Conservation (phyloP, 2,113 vertebrate genomes). For the Struthio camelus region DNA sequence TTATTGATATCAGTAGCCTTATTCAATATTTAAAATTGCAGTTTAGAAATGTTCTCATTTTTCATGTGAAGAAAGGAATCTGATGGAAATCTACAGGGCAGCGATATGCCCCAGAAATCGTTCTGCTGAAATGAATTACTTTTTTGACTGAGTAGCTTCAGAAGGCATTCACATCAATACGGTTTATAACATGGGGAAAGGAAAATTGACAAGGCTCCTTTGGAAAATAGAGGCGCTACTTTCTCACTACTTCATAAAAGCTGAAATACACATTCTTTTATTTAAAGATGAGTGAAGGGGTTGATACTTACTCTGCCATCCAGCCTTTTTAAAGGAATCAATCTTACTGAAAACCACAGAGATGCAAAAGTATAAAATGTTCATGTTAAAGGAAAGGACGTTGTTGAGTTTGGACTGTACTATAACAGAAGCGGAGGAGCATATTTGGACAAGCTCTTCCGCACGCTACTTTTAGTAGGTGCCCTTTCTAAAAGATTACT, state of each 20-base stretch:
- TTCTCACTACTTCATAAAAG: conserved; percentile 63
- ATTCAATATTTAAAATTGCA: conserved; percentile 69
- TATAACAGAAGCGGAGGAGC: background rate
- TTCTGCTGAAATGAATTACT: conserved; percentile 65
- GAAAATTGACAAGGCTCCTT: conserved; percentile 63
- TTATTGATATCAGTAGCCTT: conserved; percentile 53
- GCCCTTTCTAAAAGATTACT: conserved; percentile 61
- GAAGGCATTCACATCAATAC: conserved; percentile 57
- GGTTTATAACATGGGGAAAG: conserved; percentile 54
- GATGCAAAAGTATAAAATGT: conserved; percentile 50
- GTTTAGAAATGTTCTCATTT: conserved; percentile 51
- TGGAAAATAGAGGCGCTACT: conserved; percentile 58
- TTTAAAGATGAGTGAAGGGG: conserved; percentile 60
- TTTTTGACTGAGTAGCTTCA: conserved; percentile 69
- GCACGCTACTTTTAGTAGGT: conserved; percentile 31
- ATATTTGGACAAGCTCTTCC: conserved; percentile 34
- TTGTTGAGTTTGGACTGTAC: background rate
- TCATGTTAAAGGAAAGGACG: conserved; percentile 34
- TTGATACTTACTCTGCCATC: conserved; percentile 49
- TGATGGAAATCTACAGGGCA: conserved; percentile 53
- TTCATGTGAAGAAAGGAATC: conserved; percentile 60
- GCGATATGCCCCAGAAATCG: conserved; percentile 59
- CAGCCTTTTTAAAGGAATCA: conserved; percentile 57
- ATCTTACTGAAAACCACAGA: conserved; percentile 50
- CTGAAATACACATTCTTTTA: conserved; percentile 49